Evolutionary conservation across 2,888 invertebrate genomes (phyloP).

Genomic region (Metallyticus violacea): DNA sequence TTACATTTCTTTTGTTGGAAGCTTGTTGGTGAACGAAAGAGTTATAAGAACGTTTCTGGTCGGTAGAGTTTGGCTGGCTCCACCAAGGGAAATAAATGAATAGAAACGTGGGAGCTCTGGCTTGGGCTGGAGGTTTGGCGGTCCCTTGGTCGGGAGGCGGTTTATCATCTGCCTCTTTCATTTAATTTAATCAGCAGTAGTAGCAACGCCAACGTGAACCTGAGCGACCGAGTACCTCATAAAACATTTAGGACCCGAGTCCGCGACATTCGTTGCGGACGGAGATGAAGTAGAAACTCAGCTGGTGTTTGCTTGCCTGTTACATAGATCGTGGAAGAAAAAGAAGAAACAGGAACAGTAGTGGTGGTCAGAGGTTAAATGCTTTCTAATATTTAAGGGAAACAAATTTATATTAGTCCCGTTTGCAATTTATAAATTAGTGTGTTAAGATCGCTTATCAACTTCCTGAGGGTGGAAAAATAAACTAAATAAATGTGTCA

Average conservation of each 20-base stretch:
- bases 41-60: neutral
- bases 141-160: neutral
- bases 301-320: neutral
- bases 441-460: too few relatives aligned
- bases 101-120: neutral
- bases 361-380: neutral
- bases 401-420: neutral
- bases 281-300: neutral
- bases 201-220: too few relatives aligned
- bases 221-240: neutral
- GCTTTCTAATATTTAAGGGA: neutral
- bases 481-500: too few relatives aligned
- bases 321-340: neutral
- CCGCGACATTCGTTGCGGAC: neutral
- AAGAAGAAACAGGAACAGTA: too few relatives aligned
- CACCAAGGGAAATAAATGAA: slow-evolving; percentile 6
- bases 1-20: neutral
- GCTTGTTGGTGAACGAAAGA: neutral
- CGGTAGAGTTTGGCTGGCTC: neutral
- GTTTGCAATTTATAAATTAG: neutral
- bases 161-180: slow-evolving; percentile 4
- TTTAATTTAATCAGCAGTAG: slow-evolving; percentile 11
- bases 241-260: neutral
- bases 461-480: too few relatives aligned
- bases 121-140: too few relatives aligned